These are phyloP conservation scores for Mastomys coucha DNA, from an alignment of 2,113 vertebrate species.

Conservation along the genomic window DNA sequence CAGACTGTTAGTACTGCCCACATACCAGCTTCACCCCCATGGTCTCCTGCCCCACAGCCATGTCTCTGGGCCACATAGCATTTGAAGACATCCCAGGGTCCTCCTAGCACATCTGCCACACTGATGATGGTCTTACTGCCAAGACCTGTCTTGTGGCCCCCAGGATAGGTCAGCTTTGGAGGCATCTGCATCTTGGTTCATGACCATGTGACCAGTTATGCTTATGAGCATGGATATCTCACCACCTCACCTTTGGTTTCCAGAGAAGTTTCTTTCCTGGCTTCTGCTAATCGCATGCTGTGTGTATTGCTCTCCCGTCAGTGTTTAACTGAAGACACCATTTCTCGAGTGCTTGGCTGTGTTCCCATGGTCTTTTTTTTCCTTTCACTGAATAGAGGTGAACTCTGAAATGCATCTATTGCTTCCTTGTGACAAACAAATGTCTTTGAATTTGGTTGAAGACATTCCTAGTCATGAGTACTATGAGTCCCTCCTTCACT, in stretches of 20 bases:
- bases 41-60: neutral
- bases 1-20: neutral
- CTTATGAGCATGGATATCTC: too few relatives aligned
- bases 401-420: neutral
- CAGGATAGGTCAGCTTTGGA: neutral
- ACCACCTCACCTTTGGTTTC: neutral
- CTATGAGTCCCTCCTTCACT: neutral
- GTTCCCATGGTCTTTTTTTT: neutral
- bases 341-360: neutral
- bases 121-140: fast-evolving
- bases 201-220: neutral
- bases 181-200: neutral
- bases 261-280: fast-evolving
- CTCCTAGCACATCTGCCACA: neutral
- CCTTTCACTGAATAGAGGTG: neutral
- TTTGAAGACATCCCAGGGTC: fast-evolving
- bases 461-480: fast-evolving
- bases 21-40: fast-evolving
- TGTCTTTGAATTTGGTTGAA: neutral
- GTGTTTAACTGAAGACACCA: neutral
- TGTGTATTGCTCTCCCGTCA: neutral
- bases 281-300: neutral
- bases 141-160: neutral
- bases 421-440: neutral
- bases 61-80: neutral